Evolutionary conservation across 1,140 invertebrate species (phyloP), one percentile per base, ranked within the genome.

Genomic region (Bombus impatiens): DNA sequence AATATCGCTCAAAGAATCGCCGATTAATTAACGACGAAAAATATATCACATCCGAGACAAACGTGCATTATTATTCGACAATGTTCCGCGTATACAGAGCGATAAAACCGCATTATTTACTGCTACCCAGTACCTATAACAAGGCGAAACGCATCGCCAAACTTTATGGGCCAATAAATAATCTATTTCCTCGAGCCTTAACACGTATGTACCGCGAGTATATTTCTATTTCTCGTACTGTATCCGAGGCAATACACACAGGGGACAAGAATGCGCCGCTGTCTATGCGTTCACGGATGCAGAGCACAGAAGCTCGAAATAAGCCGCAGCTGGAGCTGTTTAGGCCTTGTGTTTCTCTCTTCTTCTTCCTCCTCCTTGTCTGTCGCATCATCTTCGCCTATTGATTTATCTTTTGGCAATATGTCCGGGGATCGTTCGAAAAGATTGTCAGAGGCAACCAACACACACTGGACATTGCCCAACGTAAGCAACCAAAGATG

Each of bases 271-370:
- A 77, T 53, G 62, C 37, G 10, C 59, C 57, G 53, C 77, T 32
- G 59, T 57, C 42, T 47, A 74, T 82, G 71, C 86, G 76, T 88
- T 40, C 37, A 71, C 68, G 35, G 37, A n/a, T 28, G 22, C 67
- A 15, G 25, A 28, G 37, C 68, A 13, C 70, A 22, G 70, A 8
- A 62, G 75, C 88, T 86, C 76, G 81, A 89, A 89, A 89, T 89
- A 89, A 89, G 86, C 88, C 62, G n/a, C 88, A 89, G 88, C 88
- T 89, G 88, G 88, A 89, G 88, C 88, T 89, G 85, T 75, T 88
- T 89, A 79, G 88, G 82, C 35, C 28, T 87, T 68, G 40, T 78
- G 77, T 25, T 72, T 32, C 37, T 42, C 42, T 25, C 22, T n/a
- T 59, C 18, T 44, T 40, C 71, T 15, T 1, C 40, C n/a, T 10